These are phyloP conservation scores for Taenioides sp. DNA, from an alignment of 2,797 vertebrate genomes.

Conservation along the genomic window DNA sequence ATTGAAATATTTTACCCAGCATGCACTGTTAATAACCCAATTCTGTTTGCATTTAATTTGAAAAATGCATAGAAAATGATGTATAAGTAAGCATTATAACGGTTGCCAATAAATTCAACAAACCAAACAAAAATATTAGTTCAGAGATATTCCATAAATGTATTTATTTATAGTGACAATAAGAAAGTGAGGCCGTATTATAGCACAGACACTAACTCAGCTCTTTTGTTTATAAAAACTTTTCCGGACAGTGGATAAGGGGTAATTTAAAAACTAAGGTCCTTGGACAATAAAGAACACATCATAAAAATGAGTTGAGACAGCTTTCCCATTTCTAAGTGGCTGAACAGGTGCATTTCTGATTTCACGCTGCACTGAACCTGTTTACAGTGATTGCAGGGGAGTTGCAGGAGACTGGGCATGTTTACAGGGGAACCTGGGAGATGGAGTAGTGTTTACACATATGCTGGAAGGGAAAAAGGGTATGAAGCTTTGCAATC, in stretches of 20 bases:
- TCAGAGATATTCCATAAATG: not conserved
- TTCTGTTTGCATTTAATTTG: not conserved
- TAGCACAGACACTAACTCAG: constrained; percentile 44
- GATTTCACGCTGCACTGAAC: constrained; percentile 81
- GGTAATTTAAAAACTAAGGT: constrained; percentile 65
- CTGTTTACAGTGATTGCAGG: constrained; percentile 78
- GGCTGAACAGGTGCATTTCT: constrained; percentile 81
- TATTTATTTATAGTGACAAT: not conserved
- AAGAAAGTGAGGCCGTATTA: not conserved
- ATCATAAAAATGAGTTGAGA: constrained; percentile 77
- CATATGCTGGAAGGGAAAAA: constrained; percentile 60
- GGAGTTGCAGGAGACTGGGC: constrained; percentile 71
- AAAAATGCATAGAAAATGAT: too few relatives aligned
- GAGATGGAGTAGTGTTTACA: constrained; percentile 75
- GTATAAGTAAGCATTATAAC: not conserved
- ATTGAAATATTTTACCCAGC: not conserved
- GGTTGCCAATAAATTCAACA: not conserved
- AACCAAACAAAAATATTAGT: not conserved
- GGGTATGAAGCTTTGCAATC: constrained; percentile 32
- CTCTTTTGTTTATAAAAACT: constrained; percentile 61
- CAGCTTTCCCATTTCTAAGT: constrained; percentile 78
- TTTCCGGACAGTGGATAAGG: constrained; percentile 53
- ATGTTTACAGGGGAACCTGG: constrained; percentile 75
- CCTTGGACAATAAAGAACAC: constrained; percentile 76
- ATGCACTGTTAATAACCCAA: not conserved